Percentiles rank a stretch among this genome's conserved stretches.
These are phyloP conservation scores for Meriones unguiculatus DNA, from an alignment of 2,113 vertebrate genomes.

Conservation along the genomic window DNA sequence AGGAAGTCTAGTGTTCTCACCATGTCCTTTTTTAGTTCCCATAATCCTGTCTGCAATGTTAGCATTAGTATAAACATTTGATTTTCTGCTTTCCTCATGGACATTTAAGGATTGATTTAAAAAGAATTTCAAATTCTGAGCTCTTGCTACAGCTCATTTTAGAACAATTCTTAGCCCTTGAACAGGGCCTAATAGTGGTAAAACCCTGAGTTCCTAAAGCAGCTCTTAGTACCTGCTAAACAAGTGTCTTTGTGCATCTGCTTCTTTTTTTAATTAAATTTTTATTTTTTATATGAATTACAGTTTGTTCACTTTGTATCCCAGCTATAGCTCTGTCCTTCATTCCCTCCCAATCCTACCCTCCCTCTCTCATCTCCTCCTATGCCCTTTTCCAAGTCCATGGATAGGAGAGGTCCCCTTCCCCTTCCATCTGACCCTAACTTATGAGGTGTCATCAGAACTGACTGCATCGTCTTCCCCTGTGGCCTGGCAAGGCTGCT, in stretches of 20 bases:
- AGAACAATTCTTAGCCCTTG: neutral
- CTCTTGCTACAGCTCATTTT: neutral
- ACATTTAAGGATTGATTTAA: neutral
- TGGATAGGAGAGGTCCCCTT: too few relatives aligned
- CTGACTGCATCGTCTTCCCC: too few relatives aligned
- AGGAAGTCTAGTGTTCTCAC: neutral
- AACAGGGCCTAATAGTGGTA: neutral
- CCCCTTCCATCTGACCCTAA: too few relatives aligned
- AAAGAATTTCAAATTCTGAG: neutral
- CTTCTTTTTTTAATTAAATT: neutral
- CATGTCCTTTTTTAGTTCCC: neutral
- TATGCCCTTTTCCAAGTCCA: too few relatives aligned
- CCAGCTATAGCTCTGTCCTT: too few relatives aligned
- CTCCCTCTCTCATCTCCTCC: too few relatives aligned
- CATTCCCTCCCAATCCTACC: too few relatives aligned
- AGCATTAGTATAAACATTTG: neutral
- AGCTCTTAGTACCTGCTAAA: neutral
- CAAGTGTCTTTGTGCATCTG: rapidly evolving
- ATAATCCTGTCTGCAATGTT: neutral
- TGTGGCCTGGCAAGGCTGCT: too few relatives aligned
- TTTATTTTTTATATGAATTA: too few relatives aligned
- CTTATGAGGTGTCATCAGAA: too few relatives aligned
- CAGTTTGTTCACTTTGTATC: too few relatives aligned
- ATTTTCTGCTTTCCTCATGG: neutral
- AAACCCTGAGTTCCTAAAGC: neutral